phyloP scores from a whole-genome alignment of 2,113 vertebrate genomes.

The Emydocephalus ijimae region DNA sequence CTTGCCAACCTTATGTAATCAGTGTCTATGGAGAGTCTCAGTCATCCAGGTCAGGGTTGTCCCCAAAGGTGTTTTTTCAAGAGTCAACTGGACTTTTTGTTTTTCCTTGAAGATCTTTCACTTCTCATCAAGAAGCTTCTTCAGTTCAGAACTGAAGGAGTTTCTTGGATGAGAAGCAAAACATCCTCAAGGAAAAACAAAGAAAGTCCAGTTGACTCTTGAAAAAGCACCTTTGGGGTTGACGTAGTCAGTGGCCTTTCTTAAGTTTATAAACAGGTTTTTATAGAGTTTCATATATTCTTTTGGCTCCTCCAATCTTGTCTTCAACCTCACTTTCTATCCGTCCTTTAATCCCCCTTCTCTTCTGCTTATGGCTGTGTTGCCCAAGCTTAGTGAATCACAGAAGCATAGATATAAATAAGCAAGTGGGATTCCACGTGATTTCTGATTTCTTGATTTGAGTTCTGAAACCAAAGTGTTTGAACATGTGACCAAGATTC shows the following conservation, averaged over 20 bases:
- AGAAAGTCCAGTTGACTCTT: too few relatives aligned
- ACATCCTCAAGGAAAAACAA: too few relatives aligned
- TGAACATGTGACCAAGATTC: too few relatives aligned
- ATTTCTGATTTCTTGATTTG: not conserved
- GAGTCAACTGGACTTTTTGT: not conserved
- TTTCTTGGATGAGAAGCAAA: too few relatives aligned
- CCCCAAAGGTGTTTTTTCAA: not conserved
- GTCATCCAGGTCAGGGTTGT: not conserved
- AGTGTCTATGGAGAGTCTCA: not conserved
- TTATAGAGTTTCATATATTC: not conserved
- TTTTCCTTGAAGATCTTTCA: not conserved
- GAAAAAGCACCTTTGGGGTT: too few relatives aligned
- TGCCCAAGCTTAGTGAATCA: not conserved
- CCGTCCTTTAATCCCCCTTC: not conserved
- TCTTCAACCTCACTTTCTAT: not conserved
- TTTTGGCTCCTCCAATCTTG: not conserved
- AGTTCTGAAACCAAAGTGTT: not conserved
- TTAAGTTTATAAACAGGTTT: not conserved
- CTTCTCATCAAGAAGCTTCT: too few relatives aligned
- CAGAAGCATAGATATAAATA: too few relatives aligned
- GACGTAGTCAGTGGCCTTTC: too few relatives aligned
- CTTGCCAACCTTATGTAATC: not conserved
- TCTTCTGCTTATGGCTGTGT: not conserved
- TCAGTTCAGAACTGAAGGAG: too few relatives aligned
- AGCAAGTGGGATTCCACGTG: not conserved